Percentiles rank a stretch among this genome's conserved stretches.
phyloP scores from a whole-genome alignment of 2,113 vertebrate genomes.

The human region GRCh38 chr2:23156001-23156500 shows the following conservation, averaged over 20 bases:
- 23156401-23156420: neutral
- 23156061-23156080: slow-evolving; percentile 14
- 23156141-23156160: slow-evolving; percentile 10
- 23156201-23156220: neutral
- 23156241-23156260: neutral
- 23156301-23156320: neutral
- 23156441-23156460: neutral
- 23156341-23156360: neutral
- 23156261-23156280: neutral
- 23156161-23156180: neutral
- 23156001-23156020: neutral
- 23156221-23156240: neutral
- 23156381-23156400: neutral
- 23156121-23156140: neutral
- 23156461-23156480: neutral
- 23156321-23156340: neutral
- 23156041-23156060: neutral
- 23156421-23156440: neutral
- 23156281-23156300: neutral
- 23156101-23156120: neutral
- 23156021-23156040: neutral
- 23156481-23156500: neutral
- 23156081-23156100: neutral
- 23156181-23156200: neutral
- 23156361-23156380: neutral